These are phyloP conservation scores for Coracias cyanogaster DNA, from an alignment of 2,797 vertebrate species.

Conservation along the genomic window DNA sequence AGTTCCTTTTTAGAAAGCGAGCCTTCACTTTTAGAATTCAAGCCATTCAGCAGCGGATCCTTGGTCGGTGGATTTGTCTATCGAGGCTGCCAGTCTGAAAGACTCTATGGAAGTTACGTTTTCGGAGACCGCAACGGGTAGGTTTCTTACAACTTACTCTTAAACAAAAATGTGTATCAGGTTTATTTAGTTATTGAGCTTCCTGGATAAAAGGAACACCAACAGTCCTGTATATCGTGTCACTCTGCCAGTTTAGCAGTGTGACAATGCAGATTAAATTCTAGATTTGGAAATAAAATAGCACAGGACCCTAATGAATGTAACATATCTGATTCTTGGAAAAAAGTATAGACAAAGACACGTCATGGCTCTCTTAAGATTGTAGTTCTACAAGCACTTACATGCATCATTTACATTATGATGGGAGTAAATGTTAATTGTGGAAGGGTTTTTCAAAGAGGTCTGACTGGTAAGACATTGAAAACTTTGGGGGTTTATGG, in stretches of 20 bases:
- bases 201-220: neutral
- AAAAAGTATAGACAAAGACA: neutral
- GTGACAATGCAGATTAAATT: neutral
- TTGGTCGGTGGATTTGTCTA: conserved; percentile 96
- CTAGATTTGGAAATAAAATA: neutral
- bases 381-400: neutral
- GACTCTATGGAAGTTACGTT: conserved; percentile 94
- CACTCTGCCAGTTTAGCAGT: neutral
- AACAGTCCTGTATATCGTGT: neutral
- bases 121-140: conserved; percentile 97
- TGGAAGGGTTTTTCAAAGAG: neutral
- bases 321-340: neutral
- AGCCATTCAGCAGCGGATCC: conserved; percentile 88
- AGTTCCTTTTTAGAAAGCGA: conserved; percentile 90
- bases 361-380: neutral
- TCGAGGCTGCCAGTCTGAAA: conserved; percentile 95
- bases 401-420: neutral
- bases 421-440: neutral
- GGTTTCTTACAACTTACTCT: conserved; percentile 37
- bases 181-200: neutral
- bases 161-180: neutral
- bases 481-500: neutral
- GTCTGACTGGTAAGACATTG: neutral
- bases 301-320: neutral
- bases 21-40: conserved; percentile 93